Evolutionary conservation across 2,113 vertebrate genomes (phyloP), one percentile per base, ranked within the genome.

Genomic region (Gasterosteus nipponicus): DNA sequence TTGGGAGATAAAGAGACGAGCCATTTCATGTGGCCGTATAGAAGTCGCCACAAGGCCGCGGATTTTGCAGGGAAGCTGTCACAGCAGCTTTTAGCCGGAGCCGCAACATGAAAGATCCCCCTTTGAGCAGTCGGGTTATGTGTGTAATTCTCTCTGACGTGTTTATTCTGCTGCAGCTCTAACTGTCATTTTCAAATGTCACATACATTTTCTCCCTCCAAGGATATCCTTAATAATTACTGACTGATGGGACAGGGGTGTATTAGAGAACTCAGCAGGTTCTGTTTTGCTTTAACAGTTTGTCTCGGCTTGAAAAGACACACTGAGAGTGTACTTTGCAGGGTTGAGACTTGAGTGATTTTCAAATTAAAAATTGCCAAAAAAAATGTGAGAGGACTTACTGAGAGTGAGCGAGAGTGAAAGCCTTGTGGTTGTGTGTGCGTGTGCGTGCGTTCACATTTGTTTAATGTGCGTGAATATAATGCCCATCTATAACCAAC

Each of bases 121-220:
- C 83, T 92, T 87, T 87, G 86, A 91, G 87, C 68, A 46, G 85
- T 57, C 41, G 82, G 85, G 87, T 87, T 84, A 81, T 85, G 85
- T 85, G 87, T 91, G 89, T 92, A 93, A 93, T 93, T 92, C 93
- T 87, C 78, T 86, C 82, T 89, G 91, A 93, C 89, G 69, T 86
- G 77, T 88, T 89, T 89, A 90, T 91, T 90, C 81, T 83, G 86
- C 80, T 63, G 72, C 83, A 74, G 60, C 80, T 86, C 82, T 83
- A 83, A 83, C 88, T 86, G 88, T 87, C 88, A 79, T 91, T 91
- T 91, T 86, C 69, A 87, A 89, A 87, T 86, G 89, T 89, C 89
- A 84, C 81, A 63, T 69, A 88, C 78, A 84, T 85, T 51, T 68
- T 64, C 46, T 66, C 72, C 57, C 16, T 46, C 73, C 56, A 65